Base-by-base conservation (phyloP, 2,888 invertebrate genomes). In the Mechanitis messenoides region DNA sequence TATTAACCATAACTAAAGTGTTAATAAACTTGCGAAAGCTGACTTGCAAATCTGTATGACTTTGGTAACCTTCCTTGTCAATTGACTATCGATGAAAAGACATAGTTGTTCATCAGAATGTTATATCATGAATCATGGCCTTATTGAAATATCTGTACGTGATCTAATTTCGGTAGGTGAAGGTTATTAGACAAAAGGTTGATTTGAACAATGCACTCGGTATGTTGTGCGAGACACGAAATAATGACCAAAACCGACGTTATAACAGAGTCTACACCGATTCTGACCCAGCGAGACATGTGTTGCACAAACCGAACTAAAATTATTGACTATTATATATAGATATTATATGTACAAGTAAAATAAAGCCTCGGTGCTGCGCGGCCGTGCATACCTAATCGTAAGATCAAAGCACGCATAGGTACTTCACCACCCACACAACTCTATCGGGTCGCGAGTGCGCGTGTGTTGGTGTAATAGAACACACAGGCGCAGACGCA, bases 371-470 rank as follows among this genome's bases (percentile, higher is more conserved):
- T 77, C 80, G 80, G 80, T 76, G 78, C 81, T 75, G 86, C 79
- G 84, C 86, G 83, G 82, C 85, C 85, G 86, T 87, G 87, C 87
- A 89, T 88, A 88, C 89, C 89, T 84, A 89, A 87, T 89, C 87
- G 82, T 89, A 88, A 89, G 89, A 89, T 89, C 89, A 88, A 88
- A 90, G 89, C 88, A 88, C 87, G 86, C 88, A 84, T 87, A 85
- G 85, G 84, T 85, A 88, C 88, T 84, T 84, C 83, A 85, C 85
- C 83, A 87, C 87, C 85, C 84, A 87, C 86, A 86, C 73, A 78
- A 69, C 69, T 72, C 66, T 68, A 74, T 73, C 72, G 71, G 75
- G 73, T 68, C 73, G 74, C 70, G 73, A 67, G 69, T 60, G 72
- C 68, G 61, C 66, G 65, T 72, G 78, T 79, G 79, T 77, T 74